Evolutionary conservation across 2,113 vertebrate genomes (phyloP), one percentile per base, ranked within the genome.

Genomic region (Phoxinus phoxinus): DNA sequence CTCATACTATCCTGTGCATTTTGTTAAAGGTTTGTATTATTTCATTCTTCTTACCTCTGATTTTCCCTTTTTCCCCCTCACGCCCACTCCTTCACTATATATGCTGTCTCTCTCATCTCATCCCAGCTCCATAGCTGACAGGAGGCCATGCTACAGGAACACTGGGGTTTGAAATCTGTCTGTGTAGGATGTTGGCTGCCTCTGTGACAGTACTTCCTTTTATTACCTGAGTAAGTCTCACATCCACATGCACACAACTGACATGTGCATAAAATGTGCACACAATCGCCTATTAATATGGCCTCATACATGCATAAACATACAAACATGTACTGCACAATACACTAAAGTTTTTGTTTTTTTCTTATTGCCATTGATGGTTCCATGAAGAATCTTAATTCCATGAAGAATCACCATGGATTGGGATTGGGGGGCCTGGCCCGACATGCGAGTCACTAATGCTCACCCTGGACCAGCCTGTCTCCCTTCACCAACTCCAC

Each of bases 111-210:
- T 12, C 25, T n/a, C 53, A 72, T 73, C 51, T 25, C 53, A 72
- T 74, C 73, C 78, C 78, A 41, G 53, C 84, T 88, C 78, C 69
- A 58, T 19, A 86, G 75, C 73, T 80, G 89, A 90, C 89, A 88
- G 85, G 73, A 77, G 86, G 87, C 76, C 30, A 41, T 51, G 65
- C 78, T 59, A 76, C 59, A 87, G 89, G 88, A 90, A 90, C 85
- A 84, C 11, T 25, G 9, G 61, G 79, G 82, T 89, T 86, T 84
- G 67, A 88, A 89, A 91, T 74, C 81, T 79, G 63, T 84, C 76
- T 82, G 84, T 10, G 78, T 84, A 61, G 84, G 87, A 85, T 46
- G 41, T 67, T 51, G n/a, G 41, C 59, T 81, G 79, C 61, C 32
- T 27, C 48, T 71, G 73, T 83, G 71, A 76, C 72, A 82, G 41